phyloP scores from a whole-genome alignment of 2,888 invertebrate species.

The Andrena praecox region DNA sequence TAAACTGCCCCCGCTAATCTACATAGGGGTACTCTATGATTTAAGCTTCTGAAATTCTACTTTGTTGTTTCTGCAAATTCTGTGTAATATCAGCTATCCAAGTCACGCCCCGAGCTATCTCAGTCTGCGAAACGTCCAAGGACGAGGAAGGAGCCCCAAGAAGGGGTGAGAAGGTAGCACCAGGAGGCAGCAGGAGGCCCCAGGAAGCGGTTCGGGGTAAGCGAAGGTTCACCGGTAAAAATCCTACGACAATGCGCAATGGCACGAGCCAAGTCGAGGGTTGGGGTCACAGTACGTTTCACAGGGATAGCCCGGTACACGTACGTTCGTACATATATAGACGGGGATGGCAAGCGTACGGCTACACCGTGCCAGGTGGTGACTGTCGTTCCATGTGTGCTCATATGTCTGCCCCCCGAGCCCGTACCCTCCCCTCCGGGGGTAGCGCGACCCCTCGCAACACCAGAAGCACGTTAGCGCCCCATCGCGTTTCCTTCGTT shows the following conservation, averaged over 20 bases:
- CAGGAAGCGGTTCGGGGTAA: too few species aligned
- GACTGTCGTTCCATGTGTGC: slow-evolving; percentile 80
- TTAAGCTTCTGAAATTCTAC: too few species aligned
- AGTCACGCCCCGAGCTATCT: too few species aligned
- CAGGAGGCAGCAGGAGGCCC: too few species aligned
- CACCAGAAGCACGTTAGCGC: slow-evolving; percentile 58
- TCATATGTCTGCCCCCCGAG: slow-evolving; percentile 72
- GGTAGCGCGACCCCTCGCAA: slow-evolving; percentile 67
- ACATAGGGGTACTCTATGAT: too few species aligned
- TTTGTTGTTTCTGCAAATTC: too few species aligned
- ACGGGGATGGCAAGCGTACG: slow-evolving; percentile 74
- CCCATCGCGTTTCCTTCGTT: slow-evolving; percentile 45
- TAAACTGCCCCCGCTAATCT: too few species aligned
- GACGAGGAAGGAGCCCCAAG: too few species aligned
- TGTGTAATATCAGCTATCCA: too few species aligned
- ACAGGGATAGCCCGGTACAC: slow-evolving; percentile 52
- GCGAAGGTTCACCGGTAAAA: slow-evolving; percentile 2
- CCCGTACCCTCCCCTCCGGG: slow-evolving; percentile 51
- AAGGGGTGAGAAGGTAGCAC: too few species aligned
- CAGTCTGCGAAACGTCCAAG: too few species aligned
- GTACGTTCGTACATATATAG: slow-evolving; percentile 14
- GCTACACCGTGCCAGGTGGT: slow-evolving; percentile 81
- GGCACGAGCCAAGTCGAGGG: slow-evolving; percentile 83
- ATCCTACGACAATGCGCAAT: slow-evolving; percentile 78
- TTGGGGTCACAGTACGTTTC: slow-evolving; percentile 67